Percentiles rank a stretch among this genome's conserved stretches.
Evolutionary conservation across 1,140 invertebrate genomes (phyloP).

Genomic region (Subanguina moxae): DNA sequence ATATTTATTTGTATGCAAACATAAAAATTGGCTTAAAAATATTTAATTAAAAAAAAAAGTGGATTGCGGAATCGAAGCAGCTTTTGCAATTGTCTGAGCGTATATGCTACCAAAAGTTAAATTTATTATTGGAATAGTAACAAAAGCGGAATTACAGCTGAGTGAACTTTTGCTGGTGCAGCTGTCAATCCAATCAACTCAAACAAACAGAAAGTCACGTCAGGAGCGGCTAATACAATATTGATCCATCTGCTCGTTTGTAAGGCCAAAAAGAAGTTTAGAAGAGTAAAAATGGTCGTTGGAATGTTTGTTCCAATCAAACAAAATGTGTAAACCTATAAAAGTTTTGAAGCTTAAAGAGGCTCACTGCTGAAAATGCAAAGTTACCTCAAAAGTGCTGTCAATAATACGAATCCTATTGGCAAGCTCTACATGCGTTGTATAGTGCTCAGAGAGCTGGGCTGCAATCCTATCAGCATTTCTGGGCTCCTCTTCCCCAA

Average conservation of each 20-base stretch:
- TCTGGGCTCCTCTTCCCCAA: conserved; percentile 14
- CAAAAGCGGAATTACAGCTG: conserved; percentile 26
- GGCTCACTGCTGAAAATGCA: not conserved
- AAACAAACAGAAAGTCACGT: conserved; percentile 30
- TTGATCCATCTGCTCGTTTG: conserved; percentile 14
- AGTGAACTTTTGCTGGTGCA: conserved; percentile 27
- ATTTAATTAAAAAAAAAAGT: too few species aligned
- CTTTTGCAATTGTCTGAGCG: too few species aligned
- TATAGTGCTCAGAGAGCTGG: conserved; percentile 27
- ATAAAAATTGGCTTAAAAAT: too few species aligned
- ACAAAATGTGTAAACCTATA: conserved; percentile 33
- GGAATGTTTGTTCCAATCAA: conserved; percentile 45
- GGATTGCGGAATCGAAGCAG: too few species aligned
- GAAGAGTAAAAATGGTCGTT: conserved; percentile 37
- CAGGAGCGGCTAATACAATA: conserved; percentile 22
- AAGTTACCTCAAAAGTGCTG: conserved; percentile 31
- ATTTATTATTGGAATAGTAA: too few species aligned
- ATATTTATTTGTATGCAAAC: too few species aligned
- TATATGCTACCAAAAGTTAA: too few species aligned
- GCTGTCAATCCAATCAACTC: conserved; percentile 36
- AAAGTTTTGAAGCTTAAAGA: not conserved
- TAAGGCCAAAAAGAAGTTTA: conserved; percentile 29
- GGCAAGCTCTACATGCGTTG: conserved; percentile 32
- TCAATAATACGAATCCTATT: conserved; percentile 28
- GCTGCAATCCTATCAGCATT: conserved; percentile 24